phyloP scores from a whole-genome alignment of 2,113 vertebrate species.

The Mastomys coucha region DNA sequence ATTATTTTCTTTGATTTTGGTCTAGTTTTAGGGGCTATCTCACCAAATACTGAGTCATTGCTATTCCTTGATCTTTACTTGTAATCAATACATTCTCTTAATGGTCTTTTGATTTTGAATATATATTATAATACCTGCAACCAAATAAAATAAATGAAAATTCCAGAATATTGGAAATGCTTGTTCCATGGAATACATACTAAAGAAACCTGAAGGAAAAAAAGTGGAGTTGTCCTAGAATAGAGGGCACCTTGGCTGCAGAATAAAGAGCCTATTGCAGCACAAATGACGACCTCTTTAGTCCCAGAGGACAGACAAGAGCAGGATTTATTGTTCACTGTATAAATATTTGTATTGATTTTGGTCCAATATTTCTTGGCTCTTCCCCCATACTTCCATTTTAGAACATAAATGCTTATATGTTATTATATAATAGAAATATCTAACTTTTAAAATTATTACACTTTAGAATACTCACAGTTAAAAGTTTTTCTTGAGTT shows the following conservation, averaged over 20 bases:
- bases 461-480: not conserved
- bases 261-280: not conserved
- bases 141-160: not conserved
- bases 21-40: not conserved
- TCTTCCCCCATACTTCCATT: not conserved
- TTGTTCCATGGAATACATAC: not conserved
- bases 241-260: not conserved
- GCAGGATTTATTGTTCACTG: not conserved
- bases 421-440: not conserved
- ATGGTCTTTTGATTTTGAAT: not conserved
- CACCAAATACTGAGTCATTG: conserved; percentile 5
- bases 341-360: not conserved
- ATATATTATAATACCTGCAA: not conserved
- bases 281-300: not conserved
- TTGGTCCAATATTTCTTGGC: not conserved
- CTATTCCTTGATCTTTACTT: not conserved
- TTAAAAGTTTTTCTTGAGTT: not conserved
- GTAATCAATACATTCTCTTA: not conserved
- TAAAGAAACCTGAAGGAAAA: not conserved
- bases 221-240: not conserved
- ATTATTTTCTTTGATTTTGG: conserved; percentile 23
- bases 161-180: too few relatives aligned
- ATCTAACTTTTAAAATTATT: not conserved
- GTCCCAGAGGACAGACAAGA: too few relatives aligned
- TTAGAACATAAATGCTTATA: not conserved